phyloP scores from a whole-genome alignment of 2,797 vertebrate species.

The Tragelaphus oryx region DNA sequence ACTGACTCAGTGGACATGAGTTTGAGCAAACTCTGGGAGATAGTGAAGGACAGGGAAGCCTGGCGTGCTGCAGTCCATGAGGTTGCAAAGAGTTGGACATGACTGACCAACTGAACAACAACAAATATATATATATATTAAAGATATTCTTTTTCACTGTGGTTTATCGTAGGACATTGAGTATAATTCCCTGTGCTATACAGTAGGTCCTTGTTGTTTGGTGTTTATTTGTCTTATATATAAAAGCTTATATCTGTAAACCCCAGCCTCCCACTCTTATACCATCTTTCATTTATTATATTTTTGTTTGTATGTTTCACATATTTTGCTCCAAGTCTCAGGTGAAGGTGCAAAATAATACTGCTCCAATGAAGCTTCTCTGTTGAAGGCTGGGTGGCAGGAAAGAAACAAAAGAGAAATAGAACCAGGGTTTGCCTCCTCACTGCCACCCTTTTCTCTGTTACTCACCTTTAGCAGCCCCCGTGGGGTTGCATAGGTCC shows the following conservation, averaged over 20 bases:
- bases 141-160: background rate
- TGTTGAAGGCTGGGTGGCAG: background rate
- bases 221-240: background rate
- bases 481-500: background rate
- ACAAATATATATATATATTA: background rate
- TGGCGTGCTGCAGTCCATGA: background rate
- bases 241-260: background rate
- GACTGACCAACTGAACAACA: background rate
- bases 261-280: background rate
- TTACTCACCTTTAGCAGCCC: background rate
- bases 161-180: background rate
- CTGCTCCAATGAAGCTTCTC: fast-evolving
- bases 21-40: background rate
- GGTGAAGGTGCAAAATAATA: background rate
- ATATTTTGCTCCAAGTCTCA: background rate
- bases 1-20: no score
- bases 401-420: background rate
- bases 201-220: background rate
- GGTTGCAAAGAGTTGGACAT: background rate
- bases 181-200: background rate
- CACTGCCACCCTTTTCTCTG: background rate
- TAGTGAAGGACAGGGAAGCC: background rate
- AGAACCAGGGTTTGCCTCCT: background rate
- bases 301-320: background rate
- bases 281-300: background rate